Evolutionary conservation across 2,888 invertebrate species (phyloP).

Genomic region (Apamea sordens): DNA sequence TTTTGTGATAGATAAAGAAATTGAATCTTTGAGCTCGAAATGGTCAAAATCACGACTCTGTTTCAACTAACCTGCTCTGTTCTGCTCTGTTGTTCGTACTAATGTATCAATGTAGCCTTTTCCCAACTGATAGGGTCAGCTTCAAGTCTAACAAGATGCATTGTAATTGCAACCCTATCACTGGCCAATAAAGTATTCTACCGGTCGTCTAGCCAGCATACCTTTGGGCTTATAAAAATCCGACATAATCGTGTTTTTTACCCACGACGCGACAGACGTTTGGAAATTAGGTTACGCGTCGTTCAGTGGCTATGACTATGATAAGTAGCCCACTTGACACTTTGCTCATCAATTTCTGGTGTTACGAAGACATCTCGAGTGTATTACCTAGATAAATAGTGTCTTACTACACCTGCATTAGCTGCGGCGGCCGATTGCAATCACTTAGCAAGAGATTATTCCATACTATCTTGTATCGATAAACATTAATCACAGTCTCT

Average conservation of each 20-base stretch:
- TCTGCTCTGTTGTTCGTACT: too few relatives aligned
- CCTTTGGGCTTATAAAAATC: neutral
- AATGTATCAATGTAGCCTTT: neutral
- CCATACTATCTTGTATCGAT: neutral
- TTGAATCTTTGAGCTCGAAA: neutral
- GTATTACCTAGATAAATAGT: constrained; percentile 26
- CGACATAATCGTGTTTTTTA: neutral
- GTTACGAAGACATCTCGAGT: constrained; percentile 14
- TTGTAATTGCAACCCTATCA: neutral
- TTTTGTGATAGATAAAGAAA: neutral
- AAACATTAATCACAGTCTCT: neutral
- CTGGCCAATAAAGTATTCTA: neutral
- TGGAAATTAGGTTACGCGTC: constrained; percentile 17
- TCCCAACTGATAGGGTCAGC: too few relatives aligned
- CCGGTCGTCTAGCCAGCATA: too few relatives aligned
- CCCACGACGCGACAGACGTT: neutral
- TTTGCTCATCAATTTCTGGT: constrained; percentile 3
- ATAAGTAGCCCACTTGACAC: constrained; percentile 51
- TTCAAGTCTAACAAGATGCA: neutral
- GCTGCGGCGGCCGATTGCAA: neutral
- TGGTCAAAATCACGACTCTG: neutral
- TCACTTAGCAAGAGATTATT: constrained; percentile 11
- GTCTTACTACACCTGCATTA: constrained; percentile 28
- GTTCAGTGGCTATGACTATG: neutral
- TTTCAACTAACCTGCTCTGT: too few relatives aligned